A percentile compares a stretch with the other conserved stretches of the same genome.
Conservation (phyloP, 2,888 invertebrate species). For the Dorcus parallelipipedus region DNA sequence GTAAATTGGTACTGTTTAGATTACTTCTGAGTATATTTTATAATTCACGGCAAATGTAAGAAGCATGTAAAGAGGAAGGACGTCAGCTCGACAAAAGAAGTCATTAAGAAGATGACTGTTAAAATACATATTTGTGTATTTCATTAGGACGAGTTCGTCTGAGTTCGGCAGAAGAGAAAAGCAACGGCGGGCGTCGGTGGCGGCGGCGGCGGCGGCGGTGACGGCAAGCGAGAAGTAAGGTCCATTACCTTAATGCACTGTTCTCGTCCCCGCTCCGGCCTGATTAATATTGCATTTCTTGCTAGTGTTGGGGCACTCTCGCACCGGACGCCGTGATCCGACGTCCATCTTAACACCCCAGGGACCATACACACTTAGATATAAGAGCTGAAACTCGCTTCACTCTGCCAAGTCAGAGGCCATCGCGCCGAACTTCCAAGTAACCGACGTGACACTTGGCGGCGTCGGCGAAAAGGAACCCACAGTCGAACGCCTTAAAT, state of each 20-base stretch:
- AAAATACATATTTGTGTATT: slow-evolving; percentile 22
- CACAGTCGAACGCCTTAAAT: slow-evolving; percentile 39
- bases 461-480: slow-evolving; percentile 23
- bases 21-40: too few species aligned
- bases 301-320: slow-evolving; percentile 42
- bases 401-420: slow-evolving; percentile 28
- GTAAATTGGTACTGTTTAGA: too few species aligned
- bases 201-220: slow-evolving; percentile 6
- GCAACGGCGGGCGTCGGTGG: slow-evolving; percentile 8
- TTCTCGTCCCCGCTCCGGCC: slow-evolving; percentile 47
- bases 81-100: not conserved
- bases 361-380: slow-evolving; percentile 36
- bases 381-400: slow-evolving; percentile 18
- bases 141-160: slow-evolving; percentile 9
- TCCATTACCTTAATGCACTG: slow-evolving; percentile 52
- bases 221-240: slow-evolving; percentile 32
- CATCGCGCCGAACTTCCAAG: slow-evolving; percentile 29
- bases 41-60: too few species aligned
- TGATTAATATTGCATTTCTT: slow-evolving; percentile 65
- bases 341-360: slow-evolving; percentile 40
- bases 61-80: not conserved
- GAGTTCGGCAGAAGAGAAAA: slow-evolving; percentile 7
- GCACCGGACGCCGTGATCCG: slow-evolving; percentile 37
- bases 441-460: slow-evolving; percentile 40
- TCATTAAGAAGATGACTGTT: slow-evolving; percentile 17